Conservation (phyloP, 2,113 vertebrate species). For the Amphilophus citrinellus region DNA sequence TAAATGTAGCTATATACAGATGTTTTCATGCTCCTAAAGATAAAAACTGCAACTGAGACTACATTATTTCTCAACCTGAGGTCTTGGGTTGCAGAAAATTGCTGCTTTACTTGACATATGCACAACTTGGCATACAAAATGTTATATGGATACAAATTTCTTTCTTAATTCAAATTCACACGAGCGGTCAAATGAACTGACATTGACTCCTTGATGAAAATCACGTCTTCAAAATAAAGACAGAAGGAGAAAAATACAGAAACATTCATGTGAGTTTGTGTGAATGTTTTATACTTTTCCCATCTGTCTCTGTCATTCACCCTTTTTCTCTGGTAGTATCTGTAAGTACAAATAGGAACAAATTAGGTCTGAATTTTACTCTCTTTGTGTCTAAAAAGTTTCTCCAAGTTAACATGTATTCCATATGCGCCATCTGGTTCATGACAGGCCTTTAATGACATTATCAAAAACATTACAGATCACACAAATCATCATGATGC, state of each 20-base stretch:
- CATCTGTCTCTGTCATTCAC: not conserved
- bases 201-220: not conserved
- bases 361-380: slow-evolving; percentile 32
- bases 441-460: slow-evolving; percentile 58
- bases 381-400: slow-evolving; percentile 8
- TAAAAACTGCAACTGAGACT: slow-evolving; percentile 42
- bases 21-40: slow-evolving; percentile 37
- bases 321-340: not conserved
- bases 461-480: slow-evolving; percentile 76
- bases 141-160: not conserved
- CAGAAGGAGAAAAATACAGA: not conserved
- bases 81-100: slow-evolving; percentile 6
- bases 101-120: not conserved
- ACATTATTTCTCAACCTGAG: slow-evolving; percentile 12
- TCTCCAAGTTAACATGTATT: slow-evolving; percentile 55
- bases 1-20: slow-evolving; percentile 29
- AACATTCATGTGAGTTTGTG: not conserved
- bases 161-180: not conserved
- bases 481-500: slow-evolving; percentile 67
- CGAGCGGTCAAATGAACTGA: slow-evolving; percentile 12
- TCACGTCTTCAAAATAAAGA: not conserved
- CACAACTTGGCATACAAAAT: not conserved
- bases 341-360: slow-evolving; percentile 11
- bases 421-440: slow-evolving; percentile 73
- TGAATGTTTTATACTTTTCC: not conserved